Percentiles rank a stretch among this genome's conserved stretches.
These are phyloP conservation scores for Ceriagrion tenellum DNA, from an alignment of 2,888 invertebrate species.

Conservation along the genomic window DNA sequence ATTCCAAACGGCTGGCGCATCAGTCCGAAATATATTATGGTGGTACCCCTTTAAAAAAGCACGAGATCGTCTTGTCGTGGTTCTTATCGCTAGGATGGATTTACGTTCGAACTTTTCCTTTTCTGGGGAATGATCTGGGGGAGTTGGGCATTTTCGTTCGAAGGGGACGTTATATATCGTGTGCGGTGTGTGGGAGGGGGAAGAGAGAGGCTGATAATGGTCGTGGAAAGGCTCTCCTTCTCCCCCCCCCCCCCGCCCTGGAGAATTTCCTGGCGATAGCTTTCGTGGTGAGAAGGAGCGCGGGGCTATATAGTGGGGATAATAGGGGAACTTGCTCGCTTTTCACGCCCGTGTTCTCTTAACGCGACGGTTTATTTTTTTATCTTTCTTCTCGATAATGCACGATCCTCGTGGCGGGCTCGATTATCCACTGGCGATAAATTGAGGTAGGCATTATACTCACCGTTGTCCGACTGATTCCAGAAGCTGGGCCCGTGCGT, in stretches of 20 bases:
- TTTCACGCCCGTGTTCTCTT: neutral
- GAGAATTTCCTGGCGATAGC: neutral
- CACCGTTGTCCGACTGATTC: neutral
- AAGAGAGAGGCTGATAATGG: neutral
- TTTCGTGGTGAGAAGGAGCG: neutral
- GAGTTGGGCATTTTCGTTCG: neutral
- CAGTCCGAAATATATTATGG: neutral
- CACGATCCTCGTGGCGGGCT: neutral
- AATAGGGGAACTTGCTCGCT: neutral
- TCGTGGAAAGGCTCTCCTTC: too few relatives aligned
- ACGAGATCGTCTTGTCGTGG: neutral
- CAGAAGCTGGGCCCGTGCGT: neutral
- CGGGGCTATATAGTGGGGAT: neutral
- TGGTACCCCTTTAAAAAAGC: neutral
- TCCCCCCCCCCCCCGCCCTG: neutral
- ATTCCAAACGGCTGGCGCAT: neutral
- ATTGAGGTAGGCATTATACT: neutral
- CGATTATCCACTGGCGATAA: conserved; percentile 2
- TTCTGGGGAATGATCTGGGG: neutral
- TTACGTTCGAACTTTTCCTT: conserved; percentile 5
- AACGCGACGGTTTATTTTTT: neutral
- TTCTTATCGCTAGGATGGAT: neutral
- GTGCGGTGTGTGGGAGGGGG: neutral
- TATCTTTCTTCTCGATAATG: neutral
- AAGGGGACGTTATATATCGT: neutral